Evolutionary conservation across 2,888 invertebrate species (phyloP), one percentile per base, ranked within the genome.

Genomic region (Agrotis ipsilon): DNA sequence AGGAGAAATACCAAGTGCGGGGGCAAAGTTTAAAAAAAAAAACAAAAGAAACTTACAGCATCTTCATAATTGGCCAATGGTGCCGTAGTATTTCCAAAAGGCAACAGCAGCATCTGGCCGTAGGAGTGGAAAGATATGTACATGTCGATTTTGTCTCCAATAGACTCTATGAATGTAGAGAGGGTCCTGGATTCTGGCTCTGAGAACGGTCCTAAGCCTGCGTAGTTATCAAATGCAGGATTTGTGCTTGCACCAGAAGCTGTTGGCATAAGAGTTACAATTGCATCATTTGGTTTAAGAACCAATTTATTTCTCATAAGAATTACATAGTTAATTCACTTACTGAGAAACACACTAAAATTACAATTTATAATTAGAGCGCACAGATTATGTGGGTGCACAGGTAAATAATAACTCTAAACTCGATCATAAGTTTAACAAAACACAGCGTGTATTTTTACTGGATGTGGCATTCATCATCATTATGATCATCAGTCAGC

Each of bases 71-170:
- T 92, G 0, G 84, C 90, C 19, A 88, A 63, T 0, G 89, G 90
- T 51, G 86, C 86, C 0, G 92, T 89, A 0, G 89, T 88, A 52
- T 92, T 92, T 0, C 92, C 92, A 80, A 91, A 98, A 0, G 98
- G 98, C 61, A 97, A 92, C 72, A 98, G 87, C 21, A 98, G 88
- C 74, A 97, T 90, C 85, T 98, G 98, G 0, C 97, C 97, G 83
- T 96, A 98, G 0, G 98, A 97, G 90, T 98, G 98, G 86, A 97
- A 93, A 0, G 96, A 94, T 1, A 97, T 86, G 78, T 97, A 97
- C 63, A 96, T 86, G 0, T 94, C 90, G 2, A 96, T 87, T 32
- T 84, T 86, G 52, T 90, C 91, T 9, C 85, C 82, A 52, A 91
- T 87, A 48, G 75, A 83, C 21, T 64, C 86, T 72, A 84, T 92